Evolutionary conservation across 2,113 vertebrate species (phyloP), one percentile per base, ranked within the genome.

Genomic region (Oplegnathus fasciatus): DNA sequence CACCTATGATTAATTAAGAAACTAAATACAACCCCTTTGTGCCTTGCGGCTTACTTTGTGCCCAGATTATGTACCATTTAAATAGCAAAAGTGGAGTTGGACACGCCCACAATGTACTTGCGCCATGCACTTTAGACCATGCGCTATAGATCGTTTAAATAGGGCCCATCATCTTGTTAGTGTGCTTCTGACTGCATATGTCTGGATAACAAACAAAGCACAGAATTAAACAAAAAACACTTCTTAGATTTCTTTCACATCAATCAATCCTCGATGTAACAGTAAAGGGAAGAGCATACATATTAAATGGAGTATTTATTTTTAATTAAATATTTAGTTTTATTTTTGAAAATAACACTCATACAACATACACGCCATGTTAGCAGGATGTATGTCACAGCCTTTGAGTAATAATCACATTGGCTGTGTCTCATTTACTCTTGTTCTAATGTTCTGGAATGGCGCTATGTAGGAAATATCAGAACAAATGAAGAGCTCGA

Each of bases 231-330:
- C n/a, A n/a, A n/a, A n/a, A n/a, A n/a, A n/a, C n/a, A n/a, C n/a
- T n/a, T n/a, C n/a, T n/a, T n/a, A n/a, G n/a, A n/a, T n/a, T n/a
- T n/a, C n/a, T n/a, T n/a, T n/a, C n/a, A n/a, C n/a, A n/a, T n/a
- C n/a, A n/a, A n/a, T n/a, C n/a, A n/a, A n/a, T n/a, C n/a, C n/a
- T n/a, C n/a, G n/a, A n/a, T n/a, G n/a, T n/a, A n/a, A n/a, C n/a
- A n/a, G n/a, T n/a, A n/a, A n/a, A n/a, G n/a, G n/a, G n/a, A n/a
- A n/a, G n/a, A n/a, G n/a, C n/a, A n/a, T n/a, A n/a, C n/a, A n/a
- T n/a, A n/a, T n/a, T n/a, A n/a, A n/a, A n/a, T n/a, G n/a, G 8
- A 62, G 30, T 75, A 62, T 79, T 58, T 58, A 28, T 68, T 72
- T 78, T 24, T 28, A 48, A 58, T 46, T 26, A 58, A 28, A 58